Base-by-base conservation (phyloP, 35 echinoderm and acorn worm genomes). In the Amphiura filiformis region DNA sequence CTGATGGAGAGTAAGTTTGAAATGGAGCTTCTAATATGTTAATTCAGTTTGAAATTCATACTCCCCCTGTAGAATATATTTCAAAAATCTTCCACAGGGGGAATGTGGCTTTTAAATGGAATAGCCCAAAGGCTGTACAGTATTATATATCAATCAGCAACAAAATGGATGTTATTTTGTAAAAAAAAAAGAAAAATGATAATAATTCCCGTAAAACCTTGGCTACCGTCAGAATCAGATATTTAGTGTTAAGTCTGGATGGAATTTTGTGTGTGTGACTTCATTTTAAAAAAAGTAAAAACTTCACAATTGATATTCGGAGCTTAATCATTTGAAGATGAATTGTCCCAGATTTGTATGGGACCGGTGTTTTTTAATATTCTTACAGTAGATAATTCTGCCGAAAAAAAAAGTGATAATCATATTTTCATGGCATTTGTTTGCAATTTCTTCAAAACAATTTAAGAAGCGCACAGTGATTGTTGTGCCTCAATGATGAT, bases 181-280 rank as follows among this genome's bases (percentile, higher is more conserved):
- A 70, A 70, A 30, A 70, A 70, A 52, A 52, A 52, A 52, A 52
- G 7, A 20, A 52, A 11, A 52, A 52, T n/a, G n/a, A 52, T 11
- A 52, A 52, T 52, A 52, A 13, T 70, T 70, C 26, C 61, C 61
- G 2, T 2, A n/a, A 13, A 70, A 70, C 61, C 61, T 70, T 70
- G 61, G 61, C 28, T 13, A 70, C 61, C 41, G 41, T 47, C 41
- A 47, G 17, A 47, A 47, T 47, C 61, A n/a, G 61, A 70, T 70
- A 70, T 13, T 3, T 26, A 70, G 7, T 18, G 28, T 70, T 30
- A 70, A 26, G 9, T 70, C 61, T 70, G 61, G 28, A 70, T 70
- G 61, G 61, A 11, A 70, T 70, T 70, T 70, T 70, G 61, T 70
- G 61, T n/a, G n/a, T 70, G 61, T 70, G 61, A 70, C 61, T 47